A percentile compares a stretch with the other conserved stretches of the same genome.
These are phyloP conservation scores for Drosophila varians DNA, from an alignment of 1,140 invertebrate species.

Conservation along the genomic window DNA sequence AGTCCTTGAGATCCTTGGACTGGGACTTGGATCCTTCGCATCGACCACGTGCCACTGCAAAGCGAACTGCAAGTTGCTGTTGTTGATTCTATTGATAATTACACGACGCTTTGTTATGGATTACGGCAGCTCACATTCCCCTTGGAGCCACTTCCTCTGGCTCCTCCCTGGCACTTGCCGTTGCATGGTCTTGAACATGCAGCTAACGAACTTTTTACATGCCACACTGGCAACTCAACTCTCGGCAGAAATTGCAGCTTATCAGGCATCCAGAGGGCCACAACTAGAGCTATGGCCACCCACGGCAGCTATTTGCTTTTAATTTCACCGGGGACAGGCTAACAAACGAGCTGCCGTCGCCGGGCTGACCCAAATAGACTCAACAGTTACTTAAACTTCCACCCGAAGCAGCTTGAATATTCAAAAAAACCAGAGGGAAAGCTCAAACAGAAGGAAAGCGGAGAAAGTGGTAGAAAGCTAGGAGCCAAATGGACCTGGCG, in stretches of 20 bases:
- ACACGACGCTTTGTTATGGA: slow-evolving; percentile 71
- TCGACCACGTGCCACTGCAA: background rate
- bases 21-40: background rate
- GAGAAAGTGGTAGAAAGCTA: background rate
- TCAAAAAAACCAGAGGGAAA: slow-evolving; percentile 3
- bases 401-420: slow-evolving; percentile 49
- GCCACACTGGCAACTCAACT: slow-evolving; percentile 42
- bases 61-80: slow-evolving; percentile 18
- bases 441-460: background rate
- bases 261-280: slow-evolving; percentile 47
- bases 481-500: background rate
- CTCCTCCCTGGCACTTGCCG: background rate
- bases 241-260: slow-evolving; percentile 69
- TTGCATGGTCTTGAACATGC: background rate
- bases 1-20: slow-evolving; percentile 18
- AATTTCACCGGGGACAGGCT: slow-evolving; percentile 70
- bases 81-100: slow-evolving; percentile 80
- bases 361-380: slow-evolving; percentile 67
- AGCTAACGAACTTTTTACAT: slow-evolving; percentile 63
- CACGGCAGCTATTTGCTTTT: slow-evolving; percentile 76
- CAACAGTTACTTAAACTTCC: slow-evolving; percentile 69
- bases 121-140: slow-evolving; percentile 36
- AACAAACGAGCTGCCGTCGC: slow-evolving; percentile 66
- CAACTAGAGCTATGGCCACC: slow-evolving; percentile 5
- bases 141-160: slow-evolving; percentile 15